Evolutionary conservation across 2,797 vertebrate species (phyloP).

Genomic region (Phrynocephalus forsythii): DNA sequence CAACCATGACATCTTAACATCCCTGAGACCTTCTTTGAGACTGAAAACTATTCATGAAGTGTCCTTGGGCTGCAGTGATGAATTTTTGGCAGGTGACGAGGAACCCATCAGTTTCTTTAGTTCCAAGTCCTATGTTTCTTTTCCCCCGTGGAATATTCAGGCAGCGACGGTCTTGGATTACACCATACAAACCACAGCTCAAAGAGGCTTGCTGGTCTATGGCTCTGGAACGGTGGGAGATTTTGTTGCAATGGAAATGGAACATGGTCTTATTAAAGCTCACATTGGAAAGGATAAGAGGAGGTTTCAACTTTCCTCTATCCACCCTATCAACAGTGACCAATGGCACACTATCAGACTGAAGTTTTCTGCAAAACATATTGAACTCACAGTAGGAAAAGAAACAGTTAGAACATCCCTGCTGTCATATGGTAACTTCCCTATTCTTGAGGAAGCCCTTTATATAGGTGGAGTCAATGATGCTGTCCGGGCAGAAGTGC

Average conservation of each 20-base stretch:
- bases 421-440: conserved; percentile 70
- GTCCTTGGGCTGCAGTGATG: conserved; percentile 89
- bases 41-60: conserved; percentile 89
- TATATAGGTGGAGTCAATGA: conserved; percentile 89
- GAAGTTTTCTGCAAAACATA: conserved; percentile 78
- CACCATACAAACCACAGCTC: conserved; percentile 82
- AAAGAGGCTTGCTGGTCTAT: conserved; percentile 87
- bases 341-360: conserved; percentile 86
- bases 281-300: conserved; percentile 78
- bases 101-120: conserved; percentile 93
- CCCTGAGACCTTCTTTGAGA: conserved; percentile 85
- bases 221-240: conserved; percentile 82
- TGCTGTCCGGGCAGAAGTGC: conserved; percentile 78
- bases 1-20: conserved; percentile 83
- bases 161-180: conserved; percentile 80
- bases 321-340: conserved; percentile 80
- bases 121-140: conserved; percentile 87
- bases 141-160: conserved; percentile 81
- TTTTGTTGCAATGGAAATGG: conserved; percentile 90
- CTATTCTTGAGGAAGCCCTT: conserved; percentile 82
- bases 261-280: conserved; percentile 84
- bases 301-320: conserved; percentile 82
- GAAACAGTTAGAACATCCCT: conserved; percentile 81
- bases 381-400: conserved; percentile 84
- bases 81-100: conserved; percentile 88